These are phyloP conservation scores for Characodon lateralis DNA, from an alignment of 2,797 vertebrate genomes.

Conservation along the genomic window DNA sequence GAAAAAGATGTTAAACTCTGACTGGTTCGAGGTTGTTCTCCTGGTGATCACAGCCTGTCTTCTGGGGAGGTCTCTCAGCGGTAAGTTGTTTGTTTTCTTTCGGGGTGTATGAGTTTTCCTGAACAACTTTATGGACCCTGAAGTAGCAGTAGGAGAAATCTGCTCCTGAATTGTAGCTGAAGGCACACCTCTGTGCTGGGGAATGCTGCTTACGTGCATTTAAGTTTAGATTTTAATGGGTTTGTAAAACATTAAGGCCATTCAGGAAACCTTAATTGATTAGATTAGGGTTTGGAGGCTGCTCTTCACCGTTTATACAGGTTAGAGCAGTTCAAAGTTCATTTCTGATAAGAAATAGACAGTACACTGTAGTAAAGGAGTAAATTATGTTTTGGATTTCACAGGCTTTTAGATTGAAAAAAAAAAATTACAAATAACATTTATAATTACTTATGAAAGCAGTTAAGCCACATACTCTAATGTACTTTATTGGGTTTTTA, in stretches of 20 bases:
- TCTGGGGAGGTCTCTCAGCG: constrained; percentile 30
- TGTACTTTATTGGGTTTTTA: neutral
- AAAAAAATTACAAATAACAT: neutral
- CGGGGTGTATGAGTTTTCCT: constrained; percentile 5
- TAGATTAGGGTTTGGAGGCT: neutral
- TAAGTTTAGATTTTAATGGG: constrained; percentile 1
- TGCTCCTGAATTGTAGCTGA: neutral
- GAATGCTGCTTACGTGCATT: constrained; percentile 5
- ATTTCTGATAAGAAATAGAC: constrained; percentile 11
- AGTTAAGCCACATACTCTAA: neutral
- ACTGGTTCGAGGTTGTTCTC: constrained; percentile 46
- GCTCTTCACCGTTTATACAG: neutral
- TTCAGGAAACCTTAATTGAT: neutral
- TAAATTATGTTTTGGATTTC: neutral
- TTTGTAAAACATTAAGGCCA: neutral
- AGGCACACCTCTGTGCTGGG: neutral
- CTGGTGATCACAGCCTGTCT: constrained; percentile 24
- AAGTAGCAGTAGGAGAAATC: neutral
- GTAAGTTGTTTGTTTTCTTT: constrained; percentile 57
- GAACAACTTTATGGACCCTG: neutral
- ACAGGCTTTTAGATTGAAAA: neutral
- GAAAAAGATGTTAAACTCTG: constrained; percentile 40
- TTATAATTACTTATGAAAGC: neutral
- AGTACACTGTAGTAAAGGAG: neutral
- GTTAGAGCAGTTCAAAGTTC: neutral